Conservation (phyloP, 2,888 invertebrate species). For the Latheticus oryzae region DNA sequence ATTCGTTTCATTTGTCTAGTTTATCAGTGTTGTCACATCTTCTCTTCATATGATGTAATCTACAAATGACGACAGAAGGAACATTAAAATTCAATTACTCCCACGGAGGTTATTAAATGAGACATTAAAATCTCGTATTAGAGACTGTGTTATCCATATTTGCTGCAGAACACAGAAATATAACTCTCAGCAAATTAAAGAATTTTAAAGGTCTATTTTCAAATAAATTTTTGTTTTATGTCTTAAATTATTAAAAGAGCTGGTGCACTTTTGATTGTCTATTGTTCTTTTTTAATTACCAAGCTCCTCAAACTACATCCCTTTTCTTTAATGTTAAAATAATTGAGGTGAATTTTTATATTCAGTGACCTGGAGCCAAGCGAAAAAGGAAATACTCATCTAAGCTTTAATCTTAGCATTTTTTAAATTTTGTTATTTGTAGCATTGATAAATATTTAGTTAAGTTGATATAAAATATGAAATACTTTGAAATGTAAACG, state of each 20-base stretch:
- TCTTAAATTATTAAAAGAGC: background rate
- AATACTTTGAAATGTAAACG: no score
- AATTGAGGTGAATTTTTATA: slow-evolving; percentile 7
- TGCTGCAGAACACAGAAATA: no score
- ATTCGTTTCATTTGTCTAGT: slow-evolving; percentile 7
- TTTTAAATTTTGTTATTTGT: no score
- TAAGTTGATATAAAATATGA: no score
- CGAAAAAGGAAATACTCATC: slow-evolving; percentile 2
- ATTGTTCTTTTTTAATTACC: slow-evolving; percentile 12
- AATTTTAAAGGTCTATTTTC: no score
- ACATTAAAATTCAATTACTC: slow-evolving; percentile 28
- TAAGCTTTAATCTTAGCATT: background rate
- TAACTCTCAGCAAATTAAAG: no score
- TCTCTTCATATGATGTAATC: slow-evolving; percentile 10
- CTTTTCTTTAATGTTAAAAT: slow-evolving; percentile 14
- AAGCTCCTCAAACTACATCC: background rate
- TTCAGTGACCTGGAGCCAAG: background rate
- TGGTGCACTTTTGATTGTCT: slow-evolving; percentile 6
- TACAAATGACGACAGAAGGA: slow-evolving; percentile 18
- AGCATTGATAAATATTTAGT: no score
- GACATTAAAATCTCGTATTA: slow-evolving; percentile 22
- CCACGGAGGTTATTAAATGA: slow-evolving; percentile 14
- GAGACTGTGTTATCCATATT: no score
- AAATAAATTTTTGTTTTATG: background rate
- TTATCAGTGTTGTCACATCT: slow-evolving; percentile 24